Conservation (phyloP, 2,888 invertebrate species). For the Teleiodes luculella region DNA sequence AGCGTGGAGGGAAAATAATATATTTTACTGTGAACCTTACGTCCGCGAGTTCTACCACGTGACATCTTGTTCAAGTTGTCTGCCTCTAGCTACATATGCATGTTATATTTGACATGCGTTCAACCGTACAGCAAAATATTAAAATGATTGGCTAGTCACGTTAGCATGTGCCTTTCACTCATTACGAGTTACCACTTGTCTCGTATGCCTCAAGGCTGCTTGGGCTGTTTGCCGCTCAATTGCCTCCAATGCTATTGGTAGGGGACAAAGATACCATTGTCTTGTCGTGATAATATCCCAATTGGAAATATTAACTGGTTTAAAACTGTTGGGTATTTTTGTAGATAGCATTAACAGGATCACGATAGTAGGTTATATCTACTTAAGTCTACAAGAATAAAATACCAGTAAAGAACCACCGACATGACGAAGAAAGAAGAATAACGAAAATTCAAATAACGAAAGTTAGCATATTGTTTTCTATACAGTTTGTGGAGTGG, state of each 20-base stretch:
- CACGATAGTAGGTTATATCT: not conserved
- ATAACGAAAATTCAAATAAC: too few relatives aligned
- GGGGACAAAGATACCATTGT: conserved; percentile 50
- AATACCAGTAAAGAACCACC: too few relatives aligned
- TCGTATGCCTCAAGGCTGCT: conserved; percentile 57
- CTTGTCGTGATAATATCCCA: conserved; percentile 5
- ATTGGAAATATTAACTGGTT: not conserved
- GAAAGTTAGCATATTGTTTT: too few relatives aligned
- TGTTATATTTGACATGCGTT: too few relatives aligned
- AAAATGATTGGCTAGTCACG: conserved; percentile 57
- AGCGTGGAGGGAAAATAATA: too few relatives aligned
- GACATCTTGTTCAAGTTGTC: too few relatives aligned
- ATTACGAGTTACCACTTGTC: conserved; percentile 55
- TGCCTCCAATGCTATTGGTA: conserved; percentile 31
- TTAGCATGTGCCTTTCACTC: conserved; percentile 68
- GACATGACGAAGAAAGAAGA: too few relatives aligned
- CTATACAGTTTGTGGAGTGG: too few relatives aligned
- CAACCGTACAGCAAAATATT: conserved; percentile 26
- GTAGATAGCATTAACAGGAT: not conserved
- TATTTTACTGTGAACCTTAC: too few relatives aligned
- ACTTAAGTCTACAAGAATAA: too few relatives aligned
- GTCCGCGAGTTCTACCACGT: too few relatives aligned
- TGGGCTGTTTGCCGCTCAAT: conserved; percentile 48
- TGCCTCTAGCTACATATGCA: too few relatives aligned
- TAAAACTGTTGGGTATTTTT: not conserved